Conservation (phyloP, 2,797 vertebrate genomes). For the Apodemus agrarius region DNA sequence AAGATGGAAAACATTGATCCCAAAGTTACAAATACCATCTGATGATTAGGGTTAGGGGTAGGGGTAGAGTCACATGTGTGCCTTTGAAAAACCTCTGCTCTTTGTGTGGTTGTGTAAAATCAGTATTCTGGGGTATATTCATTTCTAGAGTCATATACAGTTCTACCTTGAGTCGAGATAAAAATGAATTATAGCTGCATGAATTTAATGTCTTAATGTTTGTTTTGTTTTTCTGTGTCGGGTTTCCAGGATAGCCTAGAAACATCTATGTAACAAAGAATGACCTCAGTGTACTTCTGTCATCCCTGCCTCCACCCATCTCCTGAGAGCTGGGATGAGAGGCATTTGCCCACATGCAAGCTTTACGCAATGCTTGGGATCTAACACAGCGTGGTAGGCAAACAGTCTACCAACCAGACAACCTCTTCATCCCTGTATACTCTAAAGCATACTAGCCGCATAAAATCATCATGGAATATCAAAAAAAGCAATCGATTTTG, state of each 20-base stretch:
- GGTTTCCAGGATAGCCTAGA: not conserved
- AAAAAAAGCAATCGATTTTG: not conserved
- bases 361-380: not conserved
- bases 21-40: not conserved
- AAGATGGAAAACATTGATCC: conserved; percentile 64
- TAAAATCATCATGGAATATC: not conserved
- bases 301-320: no score
- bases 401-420: not conserved
- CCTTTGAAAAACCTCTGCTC: not conserved
- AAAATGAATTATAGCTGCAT: not conserved
- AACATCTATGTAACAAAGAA: not conserved
- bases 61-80: not conserved
- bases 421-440: not conserved
- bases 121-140: not conserved
- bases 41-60: not conserved
- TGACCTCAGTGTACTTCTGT: not conserved
- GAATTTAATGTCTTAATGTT: not conserved
- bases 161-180: not conserved
- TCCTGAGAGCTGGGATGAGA: not conserved
- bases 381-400: not conserved
- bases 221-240: not conserved
- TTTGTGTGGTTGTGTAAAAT: not conserved
- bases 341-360: no score
- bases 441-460: conserved; percentile 4
- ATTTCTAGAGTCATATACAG: not conserved